A percentile compares a stretch with the other conserved stretches of the same genome.
Conservation (phyloP, 2,888 invertebrate genomes). For the Dexiosoma caninum region DNA sequence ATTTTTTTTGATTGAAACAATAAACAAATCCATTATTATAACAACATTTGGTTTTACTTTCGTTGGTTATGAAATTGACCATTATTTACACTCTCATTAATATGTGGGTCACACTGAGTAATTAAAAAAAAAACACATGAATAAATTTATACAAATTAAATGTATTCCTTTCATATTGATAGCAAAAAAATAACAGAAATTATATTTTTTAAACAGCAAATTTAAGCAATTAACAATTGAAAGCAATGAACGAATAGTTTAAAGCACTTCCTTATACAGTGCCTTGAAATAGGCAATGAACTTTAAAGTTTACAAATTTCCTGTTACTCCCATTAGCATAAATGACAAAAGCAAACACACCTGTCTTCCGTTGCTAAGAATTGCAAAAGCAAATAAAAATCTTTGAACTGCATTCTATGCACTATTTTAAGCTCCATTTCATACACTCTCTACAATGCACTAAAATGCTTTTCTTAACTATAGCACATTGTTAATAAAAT, state of each 20-base stretch:
- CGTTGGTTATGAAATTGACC: slow-evolving; percentile 41
- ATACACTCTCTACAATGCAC: neutral
- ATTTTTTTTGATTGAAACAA: neutral
- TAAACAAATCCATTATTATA: slow-evolving; percentile 22
- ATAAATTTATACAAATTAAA: slow-evolving; percentile 2
- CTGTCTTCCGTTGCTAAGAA: neutral
- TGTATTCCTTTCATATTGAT: neutral
- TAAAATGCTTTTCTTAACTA: slow-evolving; percentile 17
- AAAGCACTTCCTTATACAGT: neutral
- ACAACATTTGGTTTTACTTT: slow-evolving; percentile 44
- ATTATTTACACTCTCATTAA: slow-evolving; percentile 56
- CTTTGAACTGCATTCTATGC: neutral
- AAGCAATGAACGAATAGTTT: neutral
- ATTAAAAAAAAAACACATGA: slow-evolving; percentile 24
- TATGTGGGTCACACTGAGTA: slow-evolving; percentile 41
- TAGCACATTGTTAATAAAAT: slow-evolving; percentile 2
- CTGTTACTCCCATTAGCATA: neutral
- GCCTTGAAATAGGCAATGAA: neutral
- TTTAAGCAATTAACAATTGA: neutral
- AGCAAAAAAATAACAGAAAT: no score
- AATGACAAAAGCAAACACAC: neutral
- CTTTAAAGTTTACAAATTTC: neutral
- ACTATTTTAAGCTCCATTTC: neutral
- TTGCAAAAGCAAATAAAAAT: neutral
- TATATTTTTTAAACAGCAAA: neutral